phyloP scores from a whole-genome alignment of 1,140 invertebrate species.

The Nylanderia fulva region DNA sequence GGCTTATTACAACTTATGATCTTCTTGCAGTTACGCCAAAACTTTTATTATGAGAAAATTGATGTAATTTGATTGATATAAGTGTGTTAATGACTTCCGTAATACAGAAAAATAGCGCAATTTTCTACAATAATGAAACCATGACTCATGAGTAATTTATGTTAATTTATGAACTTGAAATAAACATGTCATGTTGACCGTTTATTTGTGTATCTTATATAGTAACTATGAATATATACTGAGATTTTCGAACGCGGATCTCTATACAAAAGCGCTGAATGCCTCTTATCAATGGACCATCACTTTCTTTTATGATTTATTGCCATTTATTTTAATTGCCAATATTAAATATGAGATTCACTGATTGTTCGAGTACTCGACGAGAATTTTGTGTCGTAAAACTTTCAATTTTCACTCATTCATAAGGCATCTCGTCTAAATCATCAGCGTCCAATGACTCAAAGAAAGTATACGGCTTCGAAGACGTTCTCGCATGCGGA shows the following conservation, averaged over 20 bases:
- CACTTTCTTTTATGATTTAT: background rate
- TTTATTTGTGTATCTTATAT: background rate
- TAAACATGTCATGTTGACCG: background rate
- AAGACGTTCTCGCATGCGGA: background rate
- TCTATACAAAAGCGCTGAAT: background rate
- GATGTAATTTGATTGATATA: conserved; percentile 44
- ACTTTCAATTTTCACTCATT: conserved; percentile 23
- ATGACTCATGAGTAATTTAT: conserved; percentile 7
- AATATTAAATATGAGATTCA: background rate
- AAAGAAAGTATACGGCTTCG: background rate
- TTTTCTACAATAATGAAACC: conserved; percentile 29
- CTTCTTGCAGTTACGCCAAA: background rate
- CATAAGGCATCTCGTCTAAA: background rate
- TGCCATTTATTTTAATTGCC: background rate
- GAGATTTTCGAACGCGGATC: background rate
- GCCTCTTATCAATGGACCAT: background rate
- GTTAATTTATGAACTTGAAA: conserved; percentile 48
- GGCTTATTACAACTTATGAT: background rate
- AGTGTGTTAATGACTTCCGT: conserved; percentile 54
- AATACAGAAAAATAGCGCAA: conserved; percentile 25
- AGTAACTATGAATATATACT: background rate
- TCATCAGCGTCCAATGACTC: background rate
- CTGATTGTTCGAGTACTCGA: background rate
- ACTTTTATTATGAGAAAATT: conserved; percentile 28
- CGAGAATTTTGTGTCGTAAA: background rate